A percentile compares a stretch with the other conserved stretches of the same genome.
These are phyloP conservation scores for Pogonophryne albipinna DNA, from an alignment of 2,797 vertebrate genomes.

Conservation along the genomic window DNA sequence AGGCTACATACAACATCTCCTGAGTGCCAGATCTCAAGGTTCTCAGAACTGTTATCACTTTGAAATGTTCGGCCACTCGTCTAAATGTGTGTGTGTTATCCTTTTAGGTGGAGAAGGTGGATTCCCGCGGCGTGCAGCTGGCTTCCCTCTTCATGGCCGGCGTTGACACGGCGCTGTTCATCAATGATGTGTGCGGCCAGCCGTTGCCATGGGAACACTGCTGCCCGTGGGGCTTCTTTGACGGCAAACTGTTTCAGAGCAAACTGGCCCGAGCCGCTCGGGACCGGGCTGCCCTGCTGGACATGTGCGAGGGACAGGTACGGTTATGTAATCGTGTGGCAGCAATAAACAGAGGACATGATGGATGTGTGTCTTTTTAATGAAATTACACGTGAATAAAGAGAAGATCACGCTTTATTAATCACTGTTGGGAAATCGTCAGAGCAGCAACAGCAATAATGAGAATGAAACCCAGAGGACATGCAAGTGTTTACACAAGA, in stretches of 20 bases:
- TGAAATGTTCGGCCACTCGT: background rate
- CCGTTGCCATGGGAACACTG: constrained; percentile 95
- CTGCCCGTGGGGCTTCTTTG: constrained; percentile 95
- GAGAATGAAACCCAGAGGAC: too few species aligned
- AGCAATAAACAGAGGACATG: background rate
- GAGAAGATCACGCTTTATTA: too few species aligned
- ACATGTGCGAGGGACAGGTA: constrained; percentile 95
- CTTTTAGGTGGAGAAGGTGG: constrained; percentile 92
- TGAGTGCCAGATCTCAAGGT: constrained; percentile 6
- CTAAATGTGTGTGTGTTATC: constrained; percentile 2
- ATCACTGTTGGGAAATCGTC: too few species aligned
- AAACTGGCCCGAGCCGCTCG: constrained; percentile 90
- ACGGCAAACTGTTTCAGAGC: constrained; percentile 94
- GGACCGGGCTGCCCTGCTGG: constrained; percentile 88
- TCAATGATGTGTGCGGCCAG: constrained; percentile 94
- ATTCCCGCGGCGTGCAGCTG: constrained; percentile 92
- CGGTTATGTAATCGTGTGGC: background rate
- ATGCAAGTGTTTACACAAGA: too few species aligned
- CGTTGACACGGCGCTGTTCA: constrained; percentile 92
- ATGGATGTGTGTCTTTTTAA: background rate
- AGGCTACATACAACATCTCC: background rate
- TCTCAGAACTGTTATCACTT: background rate
- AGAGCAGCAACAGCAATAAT: too few species aligned
- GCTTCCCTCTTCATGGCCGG: constrained; percentile 94
- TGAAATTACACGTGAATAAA: background rate